These are phyloP conservation scores for Gallirallus australis DNA, from an alignment of 2,797 vertebrate genomes.

Conservation along the genomic window DNA sequence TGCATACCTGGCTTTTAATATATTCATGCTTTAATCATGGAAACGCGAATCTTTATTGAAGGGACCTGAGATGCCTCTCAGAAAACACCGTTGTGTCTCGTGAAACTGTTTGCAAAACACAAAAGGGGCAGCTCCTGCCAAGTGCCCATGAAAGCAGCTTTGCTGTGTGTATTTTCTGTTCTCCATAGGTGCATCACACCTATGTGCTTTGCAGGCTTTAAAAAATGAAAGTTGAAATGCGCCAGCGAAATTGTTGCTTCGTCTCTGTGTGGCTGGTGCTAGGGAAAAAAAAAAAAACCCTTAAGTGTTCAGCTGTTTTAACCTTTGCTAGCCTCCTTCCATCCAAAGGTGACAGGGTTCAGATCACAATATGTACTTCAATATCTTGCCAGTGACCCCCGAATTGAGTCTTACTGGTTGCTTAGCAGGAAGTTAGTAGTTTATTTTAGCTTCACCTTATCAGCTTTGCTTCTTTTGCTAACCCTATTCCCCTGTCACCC, in stretches of 20 bases:
- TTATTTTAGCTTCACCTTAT: slow-evolving; percentile 92
- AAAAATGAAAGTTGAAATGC: slow-evolving; percentile 25
- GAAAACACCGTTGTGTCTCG: slow-evolving; percentile 15
- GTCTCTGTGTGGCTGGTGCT: slow-evolving; percentile 47
- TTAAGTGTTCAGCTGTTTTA: slow-evolving; percentile 89
- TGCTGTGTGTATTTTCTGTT: background rate
- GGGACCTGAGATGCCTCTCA: slow-evolving; percentile 1
- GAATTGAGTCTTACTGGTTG: slow-evolving; percentile 89
- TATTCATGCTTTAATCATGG: slow-evolving; percentile 20
- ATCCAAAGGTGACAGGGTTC: slow-evolving; percentile 94
- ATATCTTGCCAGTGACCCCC: slow-evolving; percentile 92
- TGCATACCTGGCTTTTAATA: slow-evolving; percentile 50
- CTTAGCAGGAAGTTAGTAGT: slow-evolving; percentile 90
- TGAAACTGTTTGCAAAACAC: slow-evolving; percentile 27
- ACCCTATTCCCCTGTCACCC: slow-evolving; percentile 88
- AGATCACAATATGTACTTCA: slow-evolving; percentile 90
- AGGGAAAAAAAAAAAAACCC: slow-evolving; percentile 8
- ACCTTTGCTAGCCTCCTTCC: slow-evolving; percentile 95
- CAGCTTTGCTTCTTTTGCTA: slow-evolving; percentile 88
- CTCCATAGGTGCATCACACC: background rate
- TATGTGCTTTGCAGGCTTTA: background rate
- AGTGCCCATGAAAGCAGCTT: background rate
- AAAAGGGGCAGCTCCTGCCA: slow-evolving; percentile 19
- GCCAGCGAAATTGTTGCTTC: background rate
- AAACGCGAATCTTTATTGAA: slow-evolving; percentile 30